Base-by-base conservation (phyloP, 1,140 invertebrate species). In the Philaenus spumarius region DNA sequence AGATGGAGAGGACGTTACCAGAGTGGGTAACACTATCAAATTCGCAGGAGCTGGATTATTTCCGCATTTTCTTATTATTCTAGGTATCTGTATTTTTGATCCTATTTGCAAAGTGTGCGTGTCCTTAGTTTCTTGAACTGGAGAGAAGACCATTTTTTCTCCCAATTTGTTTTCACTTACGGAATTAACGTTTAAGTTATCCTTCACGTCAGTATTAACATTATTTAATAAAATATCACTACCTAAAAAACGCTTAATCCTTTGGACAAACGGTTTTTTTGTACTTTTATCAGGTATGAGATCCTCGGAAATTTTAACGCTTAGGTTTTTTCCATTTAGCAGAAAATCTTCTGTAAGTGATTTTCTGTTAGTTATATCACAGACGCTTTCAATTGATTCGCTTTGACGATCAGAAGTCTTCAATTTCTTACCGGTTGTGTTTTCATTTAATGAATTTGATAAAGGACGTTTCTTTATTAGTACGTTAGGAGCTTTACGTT, bases 261-360 rank as follows among this genome's bases (percentile, higher is more conserved):
- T 19, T 37, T 3, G 2, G 15, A 39, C 19, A 1, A 53, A 17
- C 3, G n/a, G n/a, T 37, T 14, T 26, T 50, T 53, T 53, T 53
- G 50, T 53, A 53, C 50, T 53, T 2, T 53, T 37, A 5, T 53
- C 50, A 53, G 50, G 23, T 39, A 37, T 53, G 50, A 53, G 50
- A 53, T 53, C 50, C 15, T 30, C 26, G 22, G 47, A 53, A 4
- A 14, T 22, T 6, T 20, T 37, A 37, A 39, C 22, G 22, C 5
- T n/a, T 22, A 15, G 22, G 22, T 2, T 26, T 39, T 20, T 35
- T 2, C 15, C 37, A 5, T 53, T n/a, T n/a, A n/a, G 11, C 22
- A 53, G 14, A n/a, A 17, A 11, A 39, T 39, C 35, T 20, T 37
- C 30, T 20, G 35, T 22, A 19, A 39, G 22, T 22, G 7, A 34